These are phyloP conservation scores for Elaeidobius kamerunicus DNA, from an alignment of 2,888 invertebrate genomes.

Conservation along the genomic window DNA sequence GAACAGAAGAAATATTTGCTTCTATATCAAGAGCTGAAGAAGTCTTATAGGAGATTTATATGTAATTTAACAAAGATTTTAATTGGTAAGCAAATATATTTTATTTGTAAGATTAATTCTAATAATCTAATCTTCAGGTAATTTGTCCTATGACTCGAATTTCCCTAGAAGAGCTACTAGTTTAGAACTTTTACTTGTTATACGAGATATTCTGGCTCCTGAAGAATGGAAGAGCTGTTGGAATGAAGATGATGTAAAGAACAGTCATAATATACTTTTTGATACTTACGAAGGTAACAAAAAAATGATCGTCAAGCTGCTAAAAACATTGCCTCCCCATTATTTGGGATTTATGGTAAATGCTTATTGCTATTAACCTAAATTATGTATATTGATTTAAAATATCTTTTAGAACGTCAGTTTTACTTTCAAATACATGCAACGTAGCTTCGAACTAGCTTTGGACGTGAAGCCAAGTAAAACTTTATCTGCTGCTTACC, in stretches of 20 bases:
- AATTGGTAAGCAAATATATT: slow-evolving; percentile 29
- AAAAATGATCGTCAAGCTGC: slow-evolving; percentile 58
- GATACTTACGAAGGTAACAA: slow-evolving; percentile 82
- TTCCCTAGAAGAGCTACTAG: slow-evolving; percentile 40
- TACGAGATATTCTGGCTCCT: slow-evolving; percentile 33
- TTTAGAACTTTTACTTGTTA: slow-evolving; percentile 41
- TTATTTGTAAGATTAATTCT: background rate
- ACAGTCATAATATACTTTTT: slow-evolving; percentile 40
- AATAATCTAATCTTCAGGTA: slow-evolving; percentile 17
- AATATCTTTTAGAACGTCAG: slow-evolving; percentile 38
- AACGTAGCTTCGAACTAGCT: slow-evolving; percentile 50
- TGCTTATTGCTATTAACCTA: slow-evolving; percentile 14
- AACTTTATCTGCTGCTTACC: slow-evolving; percentile 71
- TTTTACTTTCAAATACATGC: slow-evolving; percentile 38
- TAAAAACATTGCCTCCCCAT: slow-evolving; percentile 48
- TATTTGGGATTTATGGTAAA: slow-evolving; percentile 45
- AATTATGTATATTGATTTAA: background rate
- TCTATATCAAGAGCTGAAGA: slow-evolving; percentile 31
- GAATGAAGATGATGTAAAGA: slow-evolving; percentile 39
- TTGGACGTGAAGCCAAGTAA: slow-evolving; percentile 72
- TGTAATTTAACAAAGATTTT: slow-evolving; percentile 32
- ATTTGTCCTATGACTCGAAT: slow-evolving; percentile 42
- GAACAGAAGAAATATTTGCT: slow-evolving; percentile 23
- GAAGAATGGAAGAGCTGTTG: slow-evolving; percentile 39
- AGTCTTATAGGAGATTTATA: slow-evolving; percentile 33